These are phyloP conservation scores for Xestoiulus laeticollis DNA, from an alignment of 2,888 invertebrate genomes.

Conservation along the genomic window DNA sequence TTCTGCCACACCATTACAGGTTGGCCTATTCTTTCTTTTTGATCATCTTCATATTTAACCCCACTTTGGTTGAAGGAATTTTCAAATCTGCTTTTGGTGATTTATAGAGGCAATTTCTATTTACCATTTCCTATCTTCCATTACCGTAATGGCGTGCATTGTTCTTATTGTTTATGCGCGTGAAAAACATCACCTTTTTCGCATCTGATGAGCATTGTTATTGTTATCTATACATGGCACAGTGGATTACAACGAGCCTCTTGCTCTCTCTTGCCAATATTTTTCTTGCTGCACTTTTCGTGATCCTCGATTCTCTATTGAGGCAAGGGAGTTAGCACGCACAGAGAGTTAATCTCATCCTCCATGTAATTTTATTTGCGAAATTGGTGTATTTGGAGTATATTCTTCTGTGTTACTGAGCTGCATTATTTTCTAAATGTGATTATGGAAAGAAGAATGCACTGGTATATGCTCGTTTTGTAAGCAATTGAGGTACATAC, in stretches of 20 bases:
- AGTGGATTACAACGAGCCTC: neutral
- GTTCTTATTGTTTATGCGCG: slow-evolving; percentile 30
- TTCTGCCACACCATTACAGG: neutral
- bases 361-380: slow-evolving; percentile 31
- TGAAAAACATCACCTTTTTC: slow-evolving; percentile 29
- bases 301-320: slow-evolving; percentile 9
- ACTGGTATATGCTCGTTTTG: neutral
- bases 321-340: slow-evolving; percentile 13
- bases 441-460: slow-evolving; percentile 30
- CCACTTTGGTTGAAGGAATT: slow-evolving; percentile 27
- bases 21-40: neutral
- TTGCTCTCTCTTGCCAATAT: neutral
- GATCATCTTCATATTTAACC: slow-evolving; percentile 21
- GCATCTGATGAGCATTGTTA: slow-evolving; percentile 38
- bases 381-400: slow-evolving; percentile 40
- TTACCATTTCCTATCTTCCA: slow-evolving; percentile 41
- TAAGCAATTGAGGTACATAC: neutral
- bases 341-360: slow-evolving; percentile 9
- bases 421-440: slow-evolving; percentile 28
- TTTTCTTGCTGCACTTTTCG: slow-evolving; percentile 1
- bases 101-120: slow-evolving; percentile 15
- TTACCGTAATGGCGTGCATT: slow-evolving; percentile 23
- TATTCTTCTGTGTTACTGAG: slow-evolving; percentile 13
- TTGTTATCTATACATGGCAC: neutral
- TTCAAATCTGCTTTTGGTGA: neutral